Evolutionary conservation across 1,140 invertebrate species (phyloP), one percentile per base, ranked within the genome.

Genomic region (Trichonephila clavata): DNA sequence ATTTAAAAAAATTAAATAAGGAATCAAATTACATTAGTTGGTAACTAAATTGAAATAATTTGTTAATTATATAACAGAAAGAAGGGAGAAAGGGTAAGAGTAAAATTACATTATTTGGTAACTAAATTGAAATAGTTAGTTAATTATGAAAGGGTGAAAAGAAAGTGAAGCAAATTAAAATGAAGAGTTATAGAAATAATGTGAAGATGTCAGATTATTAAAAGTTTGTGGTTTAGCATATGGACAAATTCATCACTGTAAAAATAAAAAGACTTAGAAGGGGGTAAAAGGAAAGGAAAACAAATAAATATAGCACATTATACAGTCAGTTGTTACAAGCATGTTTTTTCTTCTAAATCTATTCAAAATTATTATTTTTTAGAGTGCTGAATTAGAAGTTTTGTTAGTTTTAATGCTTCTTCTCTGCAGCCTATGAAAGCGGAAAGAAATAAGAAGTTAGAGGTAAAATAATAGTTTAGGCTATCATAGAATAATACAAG

Each of bases 381-480:
- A 16, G 90, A 81, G 61, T 92, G 88, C 16, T 91, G 84, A 84
- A 92, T 89, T 50, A 94, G 27, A 43, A 94, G 90, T 94, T 94
- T 92, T 63, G 94, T 94, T 94, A 94, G 86, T 94, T 94, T 94
- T 93, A 94, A 93, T 92, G 94, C 94, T 94, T 94, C 94, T 94
- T 94, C 94, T 86, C 94, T 94, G 87, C 94, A 88, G 87, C 94
- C 94, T 94, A 92, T 87, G 88, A 94, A 86, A 94, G 93, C 93
- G 90, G 93, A 94, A 94, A 94, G 93, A 94, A 94, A 94, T 89
- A 7, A 71, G 68, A 59, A 80, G 63, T 61, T 84, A 68, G 39
- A 57, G 90, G 63, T 65, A 8, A 14, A 86, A 59, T 86, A 43
- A 65, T 80, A 13, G 68, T 18, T 60, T 20, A 84, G 21, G 63